Evolutionary conservation across 2,797 vertebrate species (phyloP).

Genomic region (Pampus argenteus): DNA sequence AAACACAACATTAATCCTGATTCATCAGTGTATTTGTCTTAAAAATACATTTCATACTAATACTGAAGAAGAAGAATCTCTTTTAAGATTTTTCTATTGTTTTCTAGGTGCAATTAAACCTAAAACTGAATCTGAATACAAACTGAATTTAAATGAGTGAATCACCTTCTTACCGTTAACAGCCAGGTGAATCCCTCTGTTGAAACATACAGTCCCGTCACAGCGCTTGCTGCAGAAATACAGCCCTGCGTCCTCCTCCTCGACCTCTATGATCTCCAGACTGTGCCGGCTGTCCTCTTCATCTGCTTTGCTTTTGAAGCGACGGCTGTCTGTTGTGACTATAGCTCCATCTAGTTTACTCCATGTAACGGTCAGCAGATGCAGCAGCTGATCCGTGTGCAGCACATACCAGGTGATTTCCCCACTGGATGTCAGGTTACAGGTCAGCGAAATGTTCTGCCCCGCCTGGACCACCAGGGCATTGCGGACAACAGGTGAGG

Average conservation of each 20-base stretch:
- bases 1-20: too few species aligned
- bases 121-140: not conserved
- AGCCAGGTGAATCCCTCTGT: conserved; percentile 22
- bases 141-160: too few species aligned
- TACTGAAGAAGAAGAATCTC: too few species aligned
- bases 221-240: conserved; percentile 52
- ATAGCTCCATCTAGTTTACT: fast-evolving
- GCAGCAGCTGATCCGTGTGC: conserved; percentile 38
- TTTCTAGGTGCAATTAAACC: not conserved
- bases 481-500: conserved; percentile 7
- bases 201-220: fast-evolving
- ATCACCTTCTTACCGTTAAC: conserved; percentile 35
- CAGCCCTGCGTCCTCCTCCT: conserved; percentile 49
- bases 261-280: conserved; percentile 46
- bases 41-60: too few species aligned
- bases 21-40: too few species aligned
- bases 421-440: not conserved
- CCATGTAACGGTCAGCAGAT: not conserved
- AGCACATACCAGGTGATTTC: conserved; percentile 59
- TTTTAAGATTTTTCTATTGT: not conserved
- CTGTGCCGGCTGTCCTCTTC: fast-evolving
- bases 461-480: conserved; percentile 27
- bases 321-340: fast-evolving
- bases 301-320: fast-evolving
- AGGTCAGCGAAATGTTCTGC: conserved; percentile 53